Percentiles rank a stretch among this genome's conserved stretches.
Evolutionary conservation across 2,888 invertebrate genomes (phyloP).

Genomic region (Limnephilus lunatus): DNA sequence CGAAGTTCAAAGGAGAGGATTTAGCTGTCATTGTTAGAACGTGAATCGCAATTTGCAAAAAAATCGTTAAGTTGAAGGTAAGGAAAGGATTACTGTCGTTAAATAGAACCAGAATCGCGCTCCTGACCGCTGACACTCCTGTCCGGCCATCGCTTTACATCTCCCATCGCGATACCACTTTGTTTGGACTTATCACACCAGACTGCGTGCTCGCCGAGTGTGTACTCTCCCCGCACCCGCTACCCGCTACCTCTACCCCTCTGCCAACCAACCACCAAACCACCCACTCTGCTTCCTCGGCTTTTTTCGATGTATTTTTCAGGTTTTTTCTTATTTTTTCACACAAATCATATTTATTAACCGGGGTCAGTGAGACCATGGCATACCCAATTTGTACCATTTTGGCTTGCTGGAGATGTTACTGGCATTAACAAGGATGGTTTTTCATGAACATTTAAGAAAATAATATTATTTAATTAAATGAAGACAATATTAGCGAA

Average conservation of each 20-base stretch:
- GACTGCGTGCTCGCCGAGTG: slow-evolving; percentile 7
- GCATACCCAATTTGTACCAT: background rate
- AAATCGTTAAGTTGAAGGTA: too few species aligned
- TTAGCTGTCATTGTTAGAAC: too few species aligned
- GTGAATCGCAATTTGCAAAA: too few species aligned
- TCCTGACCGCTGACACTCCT: slow-evolving; percentile 55
- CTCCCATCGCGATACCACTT: slow-evolving; percentile 54
- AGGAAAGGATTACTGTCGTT: too few species aligned
- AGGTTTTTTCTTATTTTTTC: too few species aligned
- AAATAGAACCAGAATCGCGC: too few species aligned
- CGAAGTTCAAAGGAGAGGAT: too few species aligned
- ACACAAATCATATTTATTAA: background rate
- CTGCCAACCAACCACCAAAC: background rate
- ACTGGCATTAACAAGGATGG: too few species aligned
- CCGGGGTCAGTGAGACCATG: background rate
- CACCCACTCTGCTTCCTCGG: background rate
- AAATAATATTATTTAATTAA: too few species aligned
- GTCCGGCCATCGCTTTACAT: slow-evolving; percentile 56
- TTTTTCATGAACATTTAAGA: too few species aligned
- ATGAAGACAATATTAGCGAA: too few species aligned
- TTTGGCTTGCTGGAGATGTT: background rate
- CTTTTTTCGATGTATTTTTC: background rate
- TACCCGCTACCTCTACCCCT: too few species aligned
- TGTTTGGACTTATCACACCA: slow-evolving; percentile 36
- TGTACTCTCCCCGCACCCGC: background rate